phyloP scores from a whole-genome alignment of 2,888 invertebrate genomes.

The Xestia xanthographa region DNA sequence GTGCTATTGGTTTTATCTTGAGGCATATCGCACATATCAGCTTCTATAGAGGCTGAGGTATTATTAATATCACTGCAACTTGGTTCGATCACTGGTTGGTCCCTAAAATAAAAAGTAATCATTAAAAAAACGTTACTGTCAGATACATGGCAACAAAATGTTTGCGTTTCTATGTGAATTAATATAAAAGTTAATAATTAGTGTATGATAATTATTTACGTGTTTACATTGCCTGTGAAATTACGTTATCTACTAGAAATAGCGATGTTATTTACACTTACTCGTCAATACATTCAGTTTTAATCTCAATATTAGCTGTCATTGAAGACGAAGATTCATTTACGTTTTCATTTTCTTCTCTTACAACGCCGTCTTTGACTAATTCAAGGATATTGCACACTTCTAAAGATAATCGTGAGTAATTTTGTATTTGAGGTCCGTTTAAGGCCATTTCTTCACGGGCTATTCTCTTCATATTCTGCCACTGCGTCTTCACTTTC shows the following conservation, averaged over 20 bases:
- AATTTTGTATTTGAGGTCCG: constrained; percentile 78
- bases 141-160: neutral
- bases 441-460: constrained; percentile 84
- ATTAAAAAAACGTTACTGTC: constrained; percentile 9
- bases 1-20: constrained; percentile 61
- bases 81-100: constrained; percentile 68
- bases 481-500: constrained; percentile 89
- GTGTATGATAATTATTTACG: neutral
- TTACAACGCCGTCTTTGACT: constrained; percentile 80
- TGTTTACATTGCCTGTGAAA: neutral
- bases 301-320: constrained; percentile 83
- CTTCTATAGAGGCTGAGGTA: constrained; percentile 59
- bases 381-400: constrained; percentile 84
- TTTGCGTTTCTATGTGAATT: neutral
- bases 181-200: neutral
- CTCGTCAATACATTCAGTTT: constrained; percentile 87
- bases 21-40: constrained; percentile 54
- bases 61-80: constrained; percentile 71
- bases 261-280: constrained; percentile 69
- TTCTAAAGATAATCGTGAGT: constrained; percentile 81
- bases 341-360: constrained; percentile 74
- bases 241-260: constrained; percentile 7
- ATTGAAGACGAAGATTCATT: constrained; percentile 77
- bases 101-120: constrained; percentile 70
- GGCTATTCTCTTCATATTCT: constrained; percentile 88